Evolutionary conservation across 2,888 invertebrate species (phyloP), one percentile per base, ranked within the genome.

Genomic region (Habrosyne pyritoides): DNA sequence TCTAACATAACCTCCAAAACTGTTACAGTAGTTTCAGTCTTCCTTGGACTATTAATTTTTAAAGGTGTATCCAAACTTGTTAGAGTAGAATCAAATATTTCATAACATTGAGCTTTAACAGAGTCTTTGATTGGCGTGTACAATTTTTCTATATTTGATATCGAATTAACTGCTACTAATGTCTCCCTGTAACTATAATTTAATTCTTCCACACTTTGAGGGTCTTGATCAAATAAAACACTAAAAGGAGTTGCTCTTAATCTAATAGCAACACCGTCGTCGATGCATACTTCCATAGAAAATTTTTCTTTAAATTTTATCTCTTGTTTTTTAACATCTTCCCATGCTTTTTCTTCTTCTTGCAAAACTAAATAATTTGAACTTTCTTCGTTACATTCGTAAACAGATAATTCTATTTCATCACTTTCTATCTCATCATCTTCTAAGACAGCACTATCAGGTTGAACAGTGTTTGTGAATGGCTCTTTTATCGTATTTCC

Each of bases 31-130:
- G 64, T 61, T 18, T 77, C 71, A 49, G 53, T 71, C 30, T 54
- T 67, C 59, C 59, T 77, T 21, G 84, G 83, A 65, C 79, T 83
- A 53, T 59, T 64, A 4, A 64, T 51, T 70, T 91, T 91, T 28
- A 91, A 64, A 4, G 92, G 91, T 10, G 92, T 91, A 64, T 92
- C 91, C 66, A 92, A 78, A 67, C 91, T 91, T 1, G 90, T 88
- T 42, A 92, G 69, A 8, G 91, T 91, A 0, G 92, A 92, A 71
- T 91, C 90, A 70, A 92, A 92, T 71, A 92, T 85, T 61, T 91
- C 86, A 55, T 80, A 84, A 65, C 84, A 89, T 63, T 87, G 82
- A 4, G 71, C 73, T 71, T 82, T 83, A 22, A 75, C 59, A 14
- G 73, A 64, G 58, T 89, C 83, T 72, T 92, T 92, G 53, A 87